Base-by-base conservation (phyloP, 2,113 vertebrate species). In the Pseudopodoces humilis region DNA sequence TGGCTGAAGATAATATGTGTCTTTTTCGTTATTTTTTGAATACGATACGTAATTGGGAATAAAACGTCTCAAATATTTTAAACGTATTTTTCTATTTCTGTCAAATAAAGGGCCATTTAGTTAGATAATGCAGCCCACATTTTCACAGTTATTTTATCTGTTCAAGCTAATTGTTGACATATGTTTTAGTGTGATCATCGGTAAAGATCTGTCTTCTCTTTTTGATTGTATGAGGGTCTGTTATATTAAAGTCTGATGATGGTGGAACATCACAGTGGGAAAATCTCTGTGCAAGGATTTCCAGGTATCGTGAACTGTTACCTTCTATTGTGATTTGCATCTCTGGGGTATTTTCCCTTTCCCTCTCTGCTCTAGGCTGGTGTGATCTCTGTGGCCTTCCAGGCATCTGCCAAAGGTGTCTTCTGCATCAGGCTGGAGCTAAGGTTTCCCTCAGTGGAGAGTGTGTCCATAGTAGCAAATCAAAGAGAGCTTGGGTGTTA, bases 41-140 rank as follows among this genome's bases (percentile, higher is more conserved):
- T 65, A 12, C 1, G 6, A 0, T 52, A 12, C 0, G 0, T n/a
- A 49, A 52, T 53, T 77, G 8, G 43, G 21, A 85, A 24, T 33
- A 82, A 85, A 92, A 18, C 0, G 0, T 41, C n/a, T 84, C 52
- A 64, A 5, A 44, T 53, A 0, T 82, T 60, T 56, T 55, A 15
- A 14, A 44, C 0, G 0, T 41, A 13, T 3, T 60, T 18, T 86
- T 30, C 11, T 6, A 3, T 60, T 83, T 63, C 56, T 75, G 60
- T 52, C 50, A 58, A n/a, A 46, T 53, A 25, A 18, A 60, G 33
- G 31, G 14, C 33, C 10, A 6, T 65, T 14, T 56, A 60, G 27
- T 59, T 78, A 37, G 69, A 41, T 24, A 21, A 44, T 4, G 4
- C 41, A 55, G 74, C 41, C 67, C 16, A 7, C 8, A 1, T 75